A percentile compares a stretch with the other conserved stretches of the same genome.
Evolutionary conservation across 2,113 vertebrate genomes (phyloP).

Genomic region (Neolamprologus sp.): DNA sequence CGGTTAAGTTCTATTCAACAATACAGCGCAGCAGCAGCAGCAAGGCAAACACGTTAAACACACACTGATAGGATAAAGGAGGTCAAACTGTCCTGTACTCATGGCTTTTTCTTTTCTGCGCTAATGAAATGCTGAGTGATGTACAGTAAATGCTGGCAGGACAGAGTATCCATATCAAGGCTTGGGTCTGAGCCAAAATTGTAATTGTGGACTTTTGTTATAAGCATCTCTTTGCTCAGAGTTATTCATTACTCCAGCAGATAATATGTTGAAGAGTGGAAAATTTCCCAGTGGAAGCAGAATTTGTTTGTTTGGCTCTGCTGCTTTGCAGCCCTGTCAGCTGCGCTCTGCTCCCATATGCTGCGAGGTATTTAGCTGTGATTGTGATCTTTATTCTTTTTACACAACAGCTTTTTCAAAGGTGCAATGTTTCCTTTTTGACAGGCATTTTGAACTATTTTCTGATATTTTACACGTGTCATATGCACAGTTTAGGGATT

Average conservation of each 20-base stretch:
- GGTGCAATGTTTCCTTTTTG: accelerated
- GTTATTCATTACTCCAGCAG: constrained; percentile 5
- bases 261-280: background rate
- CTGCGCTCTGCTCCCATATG: background rate
- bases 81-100: background rate
- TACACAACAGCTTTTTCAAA: background rate
- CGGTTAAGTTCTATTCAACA: background rate
- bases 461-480: background rate
- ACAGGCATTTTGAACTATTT: accelerated
- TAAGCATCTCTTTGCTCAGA: background rate
- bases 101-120: background rate
- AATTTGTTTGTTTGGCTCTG: background rate
- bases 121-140: constrained; percentile 19
- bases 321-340: background rate
- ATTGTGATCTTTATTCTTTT: background rate
- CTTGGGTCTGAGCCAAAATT: background rate
- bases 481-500: background rate
- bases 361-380: background rate
- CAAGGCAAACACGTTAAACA: background rate
- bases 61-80: background rate
- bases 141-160: background rate
- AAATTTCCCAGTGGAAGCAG: background rate
- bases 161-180: background rate
- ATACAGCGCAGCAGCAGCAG: background rate
- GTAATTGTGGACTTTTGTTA: constrained; percentile 4